Conservation (phyloP, 2,797 vertebrate genomes). For the Huso huso region DNA sequence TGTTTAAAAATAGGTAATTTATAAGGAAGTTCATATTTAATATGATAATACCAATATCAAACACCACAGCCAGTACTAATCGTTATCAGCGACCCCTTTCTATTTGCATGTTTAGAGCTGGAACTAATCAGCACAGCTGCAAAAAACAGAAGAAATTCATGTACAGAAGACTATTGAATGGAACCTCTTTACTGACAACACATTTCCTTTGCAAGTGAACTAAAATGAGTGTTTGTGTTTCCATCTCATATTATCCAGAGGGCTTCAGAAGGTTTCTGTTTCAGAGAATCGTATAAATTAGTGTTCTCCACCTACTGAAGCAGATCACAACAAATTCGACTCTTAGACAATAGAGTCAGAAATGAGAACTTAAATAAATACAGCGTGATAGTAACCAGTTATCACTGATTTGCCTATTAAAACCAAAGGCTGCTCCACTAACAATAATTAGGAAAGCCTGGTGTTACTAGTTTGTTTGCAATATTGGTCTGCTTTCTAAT, state of each 20-base stretch:
- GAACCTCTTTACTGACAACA: too few species aligned
- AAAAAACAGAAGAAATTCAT: too few species aligned
- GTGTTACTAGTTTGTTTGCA: conserved; percentile 6
- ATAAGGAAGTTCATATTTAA: too few species aligned
- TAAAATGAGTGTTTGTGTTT: background rate
- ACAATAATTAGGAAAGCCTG: conserved; percentile 1
- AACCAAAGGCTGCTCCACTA: background rate
- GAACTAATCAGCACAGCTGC: too few species aligned
- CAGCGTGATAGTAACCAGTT: background rate
- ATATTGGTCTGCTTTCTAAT: background rate
- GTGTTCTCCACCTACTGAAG: background rate
- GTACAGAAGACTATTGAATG: too few species aligned
- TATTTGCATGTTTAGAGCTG: too few species aligned
- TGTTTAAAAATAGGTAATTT: too few species aligned
- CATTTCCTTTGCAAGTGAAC: too few species aligned
- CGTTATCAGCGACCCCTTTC: too few species aligned
- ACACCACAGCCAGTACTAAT: too few species aligned
- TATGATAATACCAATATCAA: too few species aligned
- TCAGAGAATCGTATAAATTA: background rate
- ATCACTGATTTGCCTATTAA: background rate
- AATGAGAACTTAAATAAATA: background rate
- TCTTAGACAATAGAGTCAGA: background rate
- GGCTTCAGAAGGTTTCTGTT: background rate
- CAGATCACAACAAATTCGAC: background rate
- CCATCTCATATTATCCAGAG: background rate